Evolutionary conservation across 2,888 invertebrate genomes (phyloP).

Genomic region (Unio pictorum): DNA sequence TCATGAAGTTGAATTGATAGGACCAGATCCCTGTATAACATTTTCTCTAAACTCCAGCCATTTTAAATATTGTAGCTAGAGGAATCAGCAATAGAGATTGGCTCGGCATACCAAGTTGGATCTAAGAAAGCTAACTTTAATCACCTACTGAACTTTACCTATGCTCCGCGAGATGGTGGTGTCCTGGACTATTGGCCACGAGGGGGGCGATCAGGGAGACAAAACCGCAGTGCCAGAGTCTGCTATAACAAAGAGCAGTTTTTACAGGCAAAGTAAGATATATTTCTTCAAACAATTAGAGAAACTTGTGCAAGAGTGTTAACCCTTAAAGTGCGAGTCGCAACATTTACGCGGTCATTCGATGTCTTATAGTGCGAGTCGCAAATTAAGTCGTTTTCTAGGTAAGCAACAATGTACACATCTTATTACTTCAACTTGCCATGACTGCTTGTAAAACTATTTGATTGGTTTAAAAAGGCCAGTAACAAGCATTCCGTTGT

Average conservation of each 20-base stretch:
- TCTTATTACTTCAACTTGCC: no score
- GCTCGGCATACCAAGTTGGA: constrained; percentile 85
- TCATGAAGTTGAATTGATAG: neutral
- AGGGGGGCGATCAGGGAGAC: constrained; percentile 26
- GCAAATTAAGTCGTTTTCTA: no score
- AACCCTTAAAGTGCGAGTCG: no score
- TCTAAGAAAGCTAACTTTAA: constrained; percentile 86
- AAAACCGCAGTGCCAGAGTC: constrained; percentile 29
- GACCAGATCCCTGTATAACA: no score
- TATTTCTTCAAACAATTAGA: neutral
- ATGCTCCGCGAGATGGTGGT: constrained; percentile 76
- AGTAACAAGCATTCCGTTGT: no score
- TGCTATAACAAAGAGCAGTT: constrained; percentile 95
- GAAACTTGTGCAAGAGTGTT: no score
- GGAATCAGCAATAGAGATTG: constrained; percentile 78
- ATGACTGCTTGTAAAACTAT: no score
- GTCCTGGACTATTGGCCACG: constrained; percentile 16
- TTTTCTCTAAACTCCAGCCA: no score
- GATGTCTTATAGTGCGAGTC: no score
- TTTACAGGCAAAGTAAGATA: constrained; percentile 91
- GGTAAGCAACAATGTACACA: no score
- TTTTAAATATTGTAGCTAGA: constrained; percentile 46
- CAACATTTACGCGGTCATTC: no score
- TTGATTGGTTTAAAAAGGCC: no score
- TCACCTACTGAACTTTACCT: constrained; percentile 94